These are phyloP conservation scores for Cromileptes altivelis DNA, from an alignment of 2,113 vertebrate species.

Conservation along the genomic window DNA sequence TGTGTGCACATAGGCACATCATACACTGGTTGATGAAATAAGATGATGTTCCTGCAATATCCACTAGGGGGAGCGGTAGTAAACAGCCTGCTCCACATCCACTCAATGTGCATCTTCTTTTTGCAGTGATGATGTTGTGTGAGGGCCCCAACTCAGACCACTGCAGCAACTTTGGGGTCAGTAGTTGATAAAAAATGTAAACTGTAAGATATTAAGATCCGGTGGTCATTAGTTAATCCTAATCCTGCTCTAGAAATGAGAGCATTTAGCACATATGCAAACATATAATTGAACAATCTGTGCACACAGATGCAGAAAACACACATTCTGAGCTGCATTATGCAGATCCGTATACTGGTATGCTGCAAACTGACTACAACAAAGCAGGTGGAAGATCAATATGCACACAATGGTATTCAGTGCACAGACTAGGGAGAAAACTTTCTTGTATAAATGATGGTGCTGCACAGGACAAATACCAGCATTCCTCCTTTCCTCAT, in stretches of 20 bases:
- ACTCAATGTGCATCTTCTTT: constrained; percentile 28
- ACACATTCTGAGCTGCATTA: neutral
- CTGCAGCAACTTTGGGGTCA: constrained; percentile 32
- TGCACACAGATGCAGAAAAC: neutral
- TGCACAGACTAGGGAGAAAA: constrained; percentile 20
- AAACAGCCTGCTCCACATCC: constrained; percentile 31
- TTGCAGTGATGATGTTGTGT: neutral
- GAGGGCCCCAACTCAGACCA: constrained; percentile 19
- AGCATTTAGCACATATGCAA: constrained; percentile 1
- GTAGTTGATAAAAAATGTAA: constrained; percentile 12
- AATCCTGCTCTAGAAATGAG: neutral
- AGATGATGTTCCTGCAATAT: constrained; percentile 46
- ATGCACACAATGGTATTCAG: constrained; percentile 27
- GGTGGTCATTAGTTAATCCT: constrained; percentile 19
- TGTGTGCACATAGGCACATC: neutral
- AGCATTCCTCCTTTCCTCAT: neutral
- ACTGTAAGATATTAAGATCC: constrained; percentile 28
- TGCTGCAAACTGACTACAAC: neutral
- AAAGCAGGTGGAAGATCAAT: constrained; percentile 25
- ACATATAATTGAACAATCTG: neutral
- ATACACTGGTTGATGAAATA: neutral
- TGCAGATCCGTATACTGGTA: neutral
- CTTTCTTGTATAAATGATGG: constrained; percentile 22
- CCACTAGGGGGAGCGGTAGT: constrained; percentile 81
- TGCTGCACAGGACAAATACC: constrained; percentile 2